Base-by-base conservation (phyloP, 2,797 vertebrate species). In the Phrynocephalus guinanensis region DNA sequence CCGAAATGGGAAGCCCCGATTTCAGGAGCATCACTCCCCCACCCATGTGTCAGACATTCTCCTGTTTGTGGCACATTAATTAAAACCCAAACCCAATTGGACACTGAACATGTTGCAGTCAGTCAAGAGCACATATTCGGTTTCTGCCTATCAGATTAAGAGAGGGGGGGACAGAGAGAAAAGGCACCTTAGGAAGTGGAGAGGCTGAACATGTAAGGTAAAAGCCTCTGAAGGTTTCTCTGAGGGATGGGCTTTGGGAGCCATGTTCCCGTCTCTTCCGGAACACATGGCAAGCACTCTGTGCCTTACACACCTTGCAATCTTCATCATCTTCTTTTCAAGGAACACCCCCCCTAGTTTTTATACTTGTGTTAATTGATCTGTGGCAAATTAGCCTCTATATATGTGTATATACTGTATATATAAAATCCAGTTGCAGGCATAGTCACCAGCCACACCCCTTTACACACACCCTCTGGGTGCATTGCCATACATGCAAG, bases 41-140 rank as follows among this genome's bases (percentile, higher is more conserved):
- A 90, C 93, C 89, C 92, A 94, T 94, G 91, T 94, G 95, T 93
- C 84, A 90, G 89, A 90, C 88, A 90, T 71, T 90, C 89, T 88
- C 33, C 92, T 94, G 94, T 96, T 96, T 93, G 87, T 91, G 90
- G 87, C 90, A 92, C 2, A 33, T 84, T 94, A 81, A 50, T 91
- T 70, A 93, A 94, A 94, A 95, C 90, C 91, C 86, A 83, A 91
- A 91, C 87, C 60, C 91, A 88, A 92, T 92, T 89, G 70, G 28
- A 79, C 80, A 63, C 52, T 16, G 9, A 24, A 85, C 92, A 93
- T 48, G 52, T 86, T 92, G 90, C 93, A 93, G 91, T 56, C 85
- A 95, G 95, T 88, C 92, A 93, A 91, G 81, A 82, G 89, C 92
- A 93, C 95, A 95, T 50, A n/a, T 95, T 95, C 83, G 90, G 88